Base-by-base conservation (phyloP, 2,888 invertebrate genomes). In the Horisme vitalbata region DNA sequence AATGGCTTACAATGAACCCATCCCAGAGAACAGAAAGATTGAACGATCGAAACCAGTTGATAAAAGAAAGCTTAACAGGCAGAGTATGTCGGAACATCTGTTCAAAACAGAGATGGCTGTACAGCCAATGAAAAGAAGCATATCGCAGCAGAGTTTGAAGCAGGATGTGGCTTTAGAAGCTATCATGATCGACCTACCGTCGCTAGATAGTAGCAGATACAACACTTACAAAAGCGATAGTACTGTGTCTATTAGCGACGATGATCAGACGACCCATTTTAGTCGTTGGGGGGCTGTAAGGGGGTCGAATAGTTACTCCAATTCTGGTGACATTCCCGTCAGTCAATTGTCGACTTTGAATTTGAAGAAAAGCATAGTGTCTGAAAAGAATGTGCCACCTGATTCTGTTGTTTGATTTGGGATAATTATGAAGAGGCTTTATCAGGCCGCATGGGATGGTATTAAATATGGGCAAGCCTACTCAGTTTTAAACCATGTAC, bases 261-360 rank as follows among this genome's bases (percentile, higher is more conserved):
- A 61, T 5, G 57, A 60, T 23, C 50, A 0, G 65, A 72, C 15
- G 20, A 69, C 11, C 0, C 63, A 76, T 45, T 81, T 87, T 34
- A 90, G 85, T 14, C 57, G 85, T 0, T 91, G 92, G 92, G 86
- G 91, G 1, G 70, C 84, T 0, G 78, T 90, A 0, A 69, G 91
- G 0, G 90, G 89, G 11, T 91, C 92, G 0, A 90, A 91, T 28
- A 91, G 86, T 12, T 90, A 87, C 27, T 79, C 86, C 0, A 71
- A 78, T 24, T 43, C 73, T 0, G 56, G 66, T 0, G 74, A 68
- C 2, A 56, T 84, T 0, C 87, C 89, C 0, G 80, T 87, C 14
- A 83, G 83, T 49, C 88, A 87, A 21, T 32, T 89, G 27, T 89
- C 89, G 0, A 88, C 88, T 0, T 45, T 86, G 18, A 81, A 87